phyloP scores from a whole-genome alignment of 1,140 invertebrate species.

The Leptopilina clavipes region DNA sequence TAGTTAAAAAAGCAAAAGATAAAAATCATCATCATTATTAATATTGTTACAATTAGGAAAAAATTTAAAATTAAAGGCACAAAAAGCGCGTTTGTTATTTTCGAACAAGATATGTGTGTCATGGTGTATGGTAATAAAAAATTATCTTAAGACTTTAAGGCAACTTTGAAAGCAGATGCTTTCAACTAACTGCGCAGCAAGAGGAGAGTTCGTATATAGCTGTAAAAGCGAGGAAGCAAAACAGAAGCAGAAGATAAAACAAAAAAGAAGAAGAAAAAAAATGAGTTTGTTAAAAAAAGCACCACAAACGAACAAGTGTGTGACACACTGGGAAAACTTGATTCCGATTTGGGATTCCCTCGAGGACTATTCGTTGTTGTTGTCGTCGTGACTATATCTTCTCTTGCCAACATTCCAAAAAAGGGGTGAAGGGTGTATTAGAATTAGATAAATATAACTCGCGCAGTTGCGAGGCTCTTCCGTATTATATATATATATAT shows the following conservation, averaged over 20 bases:
- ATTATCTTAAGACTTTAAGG: conserved; percentile 9
- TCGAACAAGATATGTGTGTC: background rate
- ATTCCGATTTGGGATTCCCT: conserved; percentile 7
- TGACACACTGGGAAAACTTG: background rate
- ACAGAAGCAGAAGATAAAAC: conserved; percentile 2
- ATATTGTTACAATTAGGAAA: background rate
- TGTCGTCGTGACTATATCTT: background rate
- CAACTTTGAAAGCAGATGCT: background rate
- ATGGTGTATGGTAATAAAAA: background rate
- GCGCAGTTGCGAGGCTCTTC: background rate
- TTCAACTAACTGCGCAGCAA: conserved; percentile 1
- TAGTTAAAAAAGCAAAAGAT: too few relatives aligned
- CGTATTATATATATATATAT: background rate
- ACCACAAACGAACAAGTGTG: background rate
- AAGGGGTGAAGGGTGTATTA: background rate
- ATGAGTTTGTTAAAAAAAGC: background rate
- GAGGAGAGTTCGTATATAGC: too few relatives aligned
- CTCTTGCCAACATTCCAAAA: background rate
- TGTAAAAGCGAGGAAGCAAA: background rate
- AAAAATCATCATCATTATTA: too few relatives aligned
- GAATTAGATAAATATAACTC: conserved; percentile 5
- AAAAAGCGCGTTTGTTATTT: background rate
- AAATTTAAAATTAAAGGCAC: too few relatives aligned
- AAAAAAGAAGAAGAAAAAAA: background rate
- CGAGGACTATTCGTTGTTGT: background rate